Conservation (phyloP, 1,140 invertebrate genomes). For the Laodelphax striatellus region DNA sequence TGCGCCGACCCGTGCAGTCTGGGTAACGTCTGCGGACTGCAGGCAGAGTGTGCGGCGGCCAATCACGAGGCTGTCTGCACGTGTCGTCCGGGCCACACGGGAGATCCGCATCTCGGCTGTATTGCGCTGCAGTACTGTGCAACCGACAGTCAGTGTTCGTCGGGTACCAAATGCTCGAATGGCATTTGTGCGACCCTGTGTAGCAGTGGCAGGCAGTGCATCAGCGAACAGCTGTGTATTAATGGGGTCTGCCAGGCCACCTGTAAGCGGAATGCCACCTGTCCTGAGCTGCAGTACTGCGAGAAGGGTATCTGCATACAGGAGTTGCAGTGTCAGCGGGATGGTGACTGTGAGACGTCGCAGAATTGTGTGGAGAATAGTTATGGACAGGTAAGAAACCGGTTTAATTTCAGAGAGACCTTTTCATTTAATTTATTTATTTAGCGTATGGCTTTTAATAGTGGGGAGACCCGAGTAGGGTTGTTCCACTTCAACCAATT, state of each 20-base stretch:
- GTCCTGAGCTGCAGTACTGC: conserved; percentile 71
- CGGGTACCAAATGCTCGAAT: conserved; percentile 65
- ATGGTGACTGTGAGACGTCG: conserved; percentile 54
- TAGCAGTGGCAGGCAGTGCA: conserved; percentile 62
- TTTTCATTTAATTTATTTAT: too few relatives aligned
- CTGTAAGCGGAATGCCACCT: conserved; percentile 60
- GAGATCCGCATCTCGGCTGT: conserved; percentile 74
- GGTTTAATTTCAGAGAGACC: too few relatives aligned
- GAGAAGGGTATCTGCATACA: conserved; percentile 69
- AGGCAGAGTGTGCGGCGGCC: conserved; percentile 37
- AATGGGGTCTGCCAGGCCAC: conserved; percentile 66
- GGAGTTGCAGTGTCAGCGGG: conserved; percentile 55
- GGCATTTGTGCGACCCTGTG: conserved; percentile 68
- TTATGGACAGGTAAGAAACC: conserved; percentile 40
- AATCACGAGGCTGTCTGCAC: conserved; percentile 61
- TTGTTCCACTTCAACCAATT: too few relatives aligned
- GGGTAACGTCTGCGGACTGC: conserved; percentile 67
- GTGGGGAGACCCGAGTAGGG: too few relatives aligned
- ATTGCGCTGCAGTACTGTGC: conserved; percentile 67
- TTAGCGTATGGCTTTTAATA: too few relatives aligned
- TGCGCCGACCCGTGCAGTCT: conserved; percentile 71
- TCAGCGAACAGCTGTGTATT: conserved; percentile 67
- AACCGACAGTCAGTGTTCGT: conserved; percentile 60
- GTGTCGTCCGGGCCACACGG: conserved; percentile 69
- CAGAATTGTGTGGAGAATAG: conserved; percentile 55